A percentile compares a stretch with the other conserved stretches of the same genome.
Conservation (phyloP, 2,797 vertebrate species). For the Gadopsis marmoratus region DNA sequence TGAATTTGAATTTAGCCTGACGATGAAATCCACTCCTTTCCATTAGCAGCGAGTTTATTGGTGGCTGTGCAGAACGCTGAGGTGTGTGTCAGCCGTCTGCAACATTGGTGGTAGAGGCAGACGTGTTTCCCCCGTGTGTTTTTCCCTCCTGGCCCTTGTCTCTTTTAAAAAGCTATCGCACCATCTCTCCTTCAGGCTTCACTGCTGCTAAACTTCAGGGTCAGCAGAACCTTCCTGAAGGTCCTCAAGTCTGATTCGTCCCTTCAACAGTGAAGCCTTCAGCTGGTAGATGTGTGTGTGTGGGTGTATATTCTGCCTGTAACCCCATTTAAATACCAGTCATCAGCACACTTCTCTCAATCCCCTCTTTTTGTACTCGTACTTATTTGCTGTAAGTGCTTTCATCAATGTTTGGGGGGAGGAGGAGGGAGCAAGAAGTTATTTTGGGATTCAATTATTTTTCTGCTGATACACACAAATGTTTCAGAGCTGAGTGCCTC, state of each 20-base stretch:
- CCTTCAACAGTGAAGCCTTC: constrained; percentile 17
- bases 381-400: constrained; percentile 41
- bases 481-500: constrained; percentile 45
- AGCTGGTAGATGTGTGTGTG: constrained; percentile 9
- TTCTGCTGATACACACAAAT: constrained; percentile 77
- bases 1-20: not conserved
- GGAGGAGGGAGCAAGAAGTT: constrained; percentile 55
- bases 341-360: constrained; percentile 16
- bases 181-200: constrained; percentile 38
- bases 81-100: constrained; percentile 41
- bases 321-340: constrained; percentile 20
- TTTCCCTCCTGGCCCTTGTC: constrained; percentile 7
- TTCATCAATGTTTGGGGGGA: constrained; percentile 40
- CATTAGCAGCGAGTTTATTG: constrained; percentile 53
- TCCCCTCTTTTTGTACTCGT: constrained; percentile 24
- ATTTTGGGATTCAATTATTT: constrained; percentile 81
- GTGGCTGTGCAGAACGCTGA: constrained; percentile 23
- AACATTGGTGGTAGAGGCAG: constrained; percentile 16
- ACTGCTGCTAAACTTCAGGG: constrained; percentile 43
- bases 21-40: constrained; percentile 12
- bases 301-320: constrained; percentile 19
- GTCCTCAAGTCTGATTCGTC: constrained; percentile 47
- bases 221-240: constrained; percentile 49
- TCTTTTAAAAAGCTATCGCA: constrained; percentile 42
- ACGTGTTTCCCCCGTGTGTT: constrained; percentile 25